These are phyloP conservation scores for Lates calcarifer DNA, from an alignment of 2,113 vertebrate genomes.

Conservation along the genomic window DNA sequence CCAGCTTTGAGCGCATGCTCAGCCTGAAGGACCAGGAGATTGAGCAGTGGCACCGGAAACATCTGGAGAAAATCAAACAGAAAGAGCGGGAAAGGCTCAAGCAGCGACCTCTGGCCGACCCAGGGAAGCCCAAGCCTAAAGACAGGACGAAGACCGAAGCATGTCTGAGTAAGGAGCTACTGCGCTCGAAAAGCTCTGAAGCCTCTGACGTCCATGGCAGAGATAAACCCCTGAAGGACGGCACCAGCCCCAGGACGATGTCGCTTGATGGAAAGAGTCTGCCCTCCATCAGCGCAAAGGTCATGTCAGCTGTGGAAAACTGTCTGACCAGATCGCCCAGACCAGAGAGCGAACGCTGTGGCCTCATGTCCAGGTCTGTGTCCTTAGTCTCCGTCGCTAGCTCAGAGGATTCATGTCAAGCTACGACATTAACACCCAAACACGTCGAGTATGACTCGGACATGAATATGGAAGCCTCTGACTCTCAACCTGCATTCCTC, in stretches of 20 bases:
- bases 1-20: constrained; percentile 98
- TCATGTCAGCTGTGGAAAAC: constrained; percentile 85
- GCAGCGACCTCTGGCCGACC: constrained; percentile 88
- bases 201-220: constrained; percentile 85
- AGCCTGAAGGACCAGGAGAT: constrained; percentile 98
- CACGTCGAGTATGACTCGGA: constrained; percentile 93
- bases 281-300: constrained; percentile 81
- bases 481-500: constrained; percentile 93
- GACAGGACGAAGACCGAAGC: constrained; percentile 88
- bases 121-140: constrained; percentile 90
- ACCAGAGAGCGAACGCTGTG: constrained; percentile 90
- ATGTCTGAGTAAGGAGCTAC: constrained; percentile 89
- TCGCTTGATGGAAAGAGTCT: constrained; percentile 90
- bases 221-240: constrained; percentile 90
- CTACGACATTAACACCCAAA: constrained; percentile 88
- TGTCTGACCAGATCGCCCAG: constrained; percentile 90
- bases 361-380: constrained; percentile 91
- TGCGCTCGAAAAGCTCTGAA: constrained; percentile 94
- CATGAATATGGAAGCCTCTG: constrained; percentile 89
- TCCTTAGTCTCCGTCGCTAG: constrained; percentile 94
- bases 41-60: constrained; percentile 98
- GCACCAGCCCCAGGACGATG: constrained; percentile 85
- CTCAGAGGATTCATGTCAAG: constrained; percentile 95
- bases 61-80: constrained; percentile 98
- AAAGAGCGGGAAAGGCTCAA: constrained; percentile 95